Evolutionary conservation across 2,888 invertebrate species (phyloP).

Genomic region (Drosophila recens): DNA sequence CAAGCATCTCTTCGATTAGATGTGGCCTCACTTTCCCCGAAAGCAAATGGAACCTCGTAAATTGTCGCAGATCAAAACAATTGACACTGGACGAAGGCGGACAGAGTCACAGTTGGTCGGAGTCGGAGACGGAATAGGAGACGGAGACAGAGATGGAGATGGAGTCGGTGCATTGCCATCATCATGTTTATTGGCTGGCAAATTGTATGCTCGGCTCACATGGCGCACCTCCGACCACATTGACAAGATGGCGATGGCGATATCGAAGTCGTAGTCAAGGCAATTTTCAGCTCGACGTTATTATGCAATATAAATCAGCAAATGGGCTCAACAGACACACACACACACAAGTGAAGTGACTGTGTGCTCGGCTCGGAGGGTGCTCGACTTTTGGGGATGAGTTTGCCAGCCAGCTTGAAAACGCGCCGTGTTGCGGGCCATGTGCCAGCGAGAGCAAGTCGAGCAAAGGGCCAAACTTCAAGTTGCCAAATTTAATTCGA

Average conservation of each 20-base stretch:
- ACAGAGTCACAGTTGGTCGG: constrained; percentile 25
- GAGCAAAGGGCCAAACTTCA: constrained; percentile 11
- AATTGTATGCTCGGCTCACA: constrained; percentile 64
- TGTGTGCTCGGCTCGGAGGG: background rate
- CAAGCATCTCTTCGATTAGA: constrained; percentile 64
- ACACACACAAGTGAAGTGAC: constrained; percentile 1
- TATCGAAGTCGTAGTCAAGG: constrained; percentile 49
- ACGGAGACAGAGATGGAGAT: background rate
- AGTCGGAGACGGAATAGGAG: background rate
- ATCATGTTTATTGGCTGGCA: constrained; percentile 81
- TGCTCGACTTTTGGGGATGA: constrained; percentile 24
- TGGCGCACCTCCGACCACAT: constrained; percentile 36
- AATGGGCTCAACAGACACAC: constrained; percentile 66
- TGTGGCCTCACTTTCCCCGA: constrained; percentile 38
- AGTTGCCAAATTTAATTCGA: constrained; percentile 72
- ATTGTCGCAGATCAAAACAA: constrained; percentile 76
- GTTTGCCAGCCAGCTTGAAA: constrained; percentile 8
- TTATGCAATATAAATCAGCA: constrained; percentile 84
- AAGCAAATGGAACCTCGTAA: constrained; percentile 50
- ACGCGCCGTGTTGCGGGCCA: constrained; percentile 15
- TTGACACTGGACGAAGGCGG: constrained; percentile 44
- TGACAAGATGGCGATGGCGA: constrained; percentile 69
- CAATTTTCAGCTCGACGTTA: constrained; percentile 81
- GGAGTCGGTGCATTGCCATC: constrained; percentile 53
- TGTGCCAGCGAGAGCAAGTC: constrained; percentile 26